A percentile compares a stretch with the other conserved stretches of the same genome.
These are phyloP conservation scores for Drosophila borborema DNA, from an alignment of 2,888 invertebrate genomes.

Conservation along the genomic window DNA sequence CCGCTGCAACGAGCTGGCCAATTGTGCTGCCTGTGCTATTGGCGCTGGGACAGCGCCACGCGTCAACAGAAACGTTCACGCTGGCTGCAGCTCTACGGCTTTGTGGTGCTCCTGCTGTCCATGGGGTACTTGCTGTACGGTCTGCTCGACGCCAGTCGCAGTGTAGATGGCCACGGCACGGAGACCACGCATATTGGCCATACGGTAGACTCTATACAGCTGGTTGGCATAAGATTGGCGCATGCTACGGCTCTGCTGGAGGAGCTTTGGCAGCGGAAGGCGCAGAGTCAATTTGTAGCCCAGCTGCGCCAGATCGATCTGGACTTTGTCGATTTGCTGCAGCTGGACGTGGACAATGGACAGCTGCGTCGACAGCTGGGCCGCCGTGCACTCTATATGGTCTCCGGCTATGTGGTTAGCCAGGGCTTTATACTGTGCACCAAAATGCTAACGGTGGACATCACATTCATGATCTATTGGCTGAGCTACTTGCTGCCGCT, in stretches of 20 bases:
- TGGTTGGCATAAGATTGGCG: constrained; percentile 79
- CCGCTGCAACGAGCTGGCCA: constrained; percentile 63
- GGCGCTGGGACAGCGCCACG: constrained; percentile 55
- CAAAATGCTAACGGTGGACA: constrained; percentile 42
- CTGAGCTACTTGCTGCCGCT: constrained; percentile 77
- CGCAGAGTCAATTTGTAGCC: constrained; percentile 58
- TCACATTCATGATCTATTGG: constrained; percentile 68
- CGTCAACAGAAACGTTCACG: constrained; percentile 53
- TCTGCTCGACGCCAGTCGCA: constrained; percentile 53
- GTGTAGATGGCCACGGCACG: background rate
- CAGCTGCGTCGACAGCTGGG: constrained; percentile 48
- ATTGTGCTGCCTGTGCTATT: constrained; percentile 66
- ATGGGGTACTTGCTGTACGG: constrained; percentile 56
- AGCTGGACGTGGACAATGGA: constrained; percentile 67
- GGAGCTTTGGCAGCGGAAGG: constrained; percentile 63
- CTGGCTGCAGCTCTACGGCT: constrained; percentile 68
- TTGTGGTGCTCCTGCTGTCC: constrained; percentile 50
- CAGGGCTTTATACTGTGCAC: constrained; percentile 67
- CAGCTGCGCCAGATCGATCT: constrained; percentile 79
- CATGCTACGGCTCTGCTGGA: constrained; percentile 78
- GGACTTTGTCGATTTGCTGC: constrained; percentile 72
- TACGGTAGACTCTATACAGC: constrained; percentile 81
- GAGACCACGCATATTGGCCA: constrained; percentile 61
- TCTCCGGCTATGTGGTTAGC: constrained; percentile 62
- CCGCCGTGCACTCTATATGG: constrained; percentile 54